These are phyloP conservation scores for Papilio xuthus DNA, from an alignment of 1,140 invertebrate genomes.

Conservation along the genomic window DNA sequence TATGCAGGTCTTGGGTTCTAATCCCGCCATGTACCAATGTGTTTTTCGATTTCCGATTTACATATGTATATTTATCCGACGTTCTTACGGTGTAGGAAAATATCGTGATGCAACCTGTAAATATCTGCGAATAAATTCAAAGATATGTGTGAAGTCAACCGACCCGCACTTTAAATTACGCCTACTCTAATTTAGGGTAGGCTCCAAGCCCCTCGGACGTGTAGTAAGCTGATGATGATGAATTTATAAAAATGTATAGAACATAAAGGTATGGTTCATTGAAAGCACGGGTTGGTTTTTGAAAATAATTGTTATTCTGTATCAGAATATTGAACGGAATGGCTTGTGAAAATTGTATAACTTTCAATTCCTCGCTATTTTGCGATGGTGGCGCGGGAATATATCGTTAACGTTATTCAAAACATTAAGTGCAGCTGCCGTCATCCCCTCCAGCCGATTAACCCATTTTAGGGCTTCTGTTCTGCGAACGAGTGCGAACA, in stretches of 20 bases:
- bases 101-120: no score
- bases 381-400: slow-evolving; percentile 6
- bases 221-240: no score
- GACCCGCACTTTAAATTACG: no score
- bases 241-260: neutral
- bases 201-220: no score
- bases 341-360: slow-evolving; percentile 6
- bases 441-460: slow-evolving; percentile 35
- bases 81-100: no score
- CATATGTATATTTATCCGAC: no score
- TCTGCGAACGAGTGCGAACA: slow-evolving; percentile 15
- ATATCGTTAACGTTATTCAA: slow-evolving; percentile 34
- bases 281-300: neutral
- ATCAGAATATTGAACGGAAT: slow-evolving; percentile 1
- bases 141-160: no score
- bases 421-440: slow-evolving; percentile 37
- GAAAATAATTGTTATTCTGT: slow-evolving; percentile 1
- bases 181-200: no score
- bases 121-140: no score
- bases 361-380: slow-evolving; percentile 14
- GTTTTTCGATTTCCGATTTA: no score
- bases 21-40: no score
- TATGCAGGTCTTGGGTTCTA: no score
- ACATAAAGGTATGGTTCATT: neutral
- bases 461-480: slow-evolving; percentile 37